phyloP scores from a whole-genome alignment of 1,140 invertebrate species.

The Centruroides sculpturatus region DNA sequence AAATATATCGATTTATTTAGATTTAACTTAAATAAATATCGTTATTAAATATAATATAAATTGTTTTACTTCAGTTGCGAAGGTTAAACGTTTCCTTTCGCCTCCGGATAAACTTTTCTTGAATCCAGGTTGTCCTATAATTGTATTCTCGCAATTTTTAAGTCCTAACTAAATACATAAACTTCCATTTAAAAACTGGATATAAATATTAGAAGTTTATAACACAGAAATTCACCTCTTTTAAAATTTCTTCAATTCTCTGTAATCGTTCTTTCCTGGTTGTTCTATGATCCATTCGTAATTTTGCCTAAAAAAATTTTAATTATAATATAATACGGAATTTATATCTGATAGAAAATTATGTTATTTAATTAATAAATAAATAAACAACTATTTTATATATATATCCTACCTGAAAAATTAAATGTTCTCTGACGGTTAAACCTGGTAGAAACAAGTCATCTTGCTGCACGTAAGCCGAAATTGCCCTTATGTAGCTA shows the following conservation, averaged over 20 bases:
- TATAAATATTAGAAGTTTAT: too few species aligned
- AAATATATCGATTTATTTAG: too few species aligned
- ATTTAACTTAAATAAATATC: too few species aligned
- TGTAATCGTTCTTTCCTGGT: constrained; percentile 55
- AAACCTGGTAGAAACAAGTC: constrained; percentile 85
- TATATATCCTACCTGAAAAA: constrained; percentile 56
- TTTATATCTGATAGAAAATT: not conserved
- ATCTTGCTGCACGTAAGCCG: constrained; percentile 90
- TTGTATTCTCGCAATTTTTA: constrained; percentile 51
- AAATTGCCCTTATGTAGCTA: constrained; percentile 31
- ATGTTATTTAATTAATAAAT: too few species aligned
- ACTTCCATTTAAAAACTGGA: too few species aligned
- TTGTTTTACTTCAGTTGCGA: constrained; percentile 69
- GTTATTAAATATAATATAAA: too few species aligned
- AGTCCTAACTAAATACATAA: constrained; percentile 50
- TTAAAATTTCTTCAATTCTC: constrained; percentile 77
- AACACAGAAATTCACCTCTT: constrained; percentile 43
- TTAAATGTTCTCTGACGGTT: constrained; percentile 78
- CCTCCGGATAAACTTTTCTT: constrained; percentile 89
- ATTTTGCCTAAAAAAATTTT: constrained; percentile 49
- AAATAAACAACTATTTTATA: too few species aligned
- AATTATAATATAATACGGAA: not conserved
- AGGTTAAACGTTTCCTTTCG: constrained; percentile 87
- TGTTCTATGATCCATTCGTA: constrained; percentile 77
- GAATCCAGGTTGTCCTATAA: constrained; percentile 69